Conservation (phyloP, 2,113 vertebrate genomes). For the Hippocampus barbouri region DNA sequence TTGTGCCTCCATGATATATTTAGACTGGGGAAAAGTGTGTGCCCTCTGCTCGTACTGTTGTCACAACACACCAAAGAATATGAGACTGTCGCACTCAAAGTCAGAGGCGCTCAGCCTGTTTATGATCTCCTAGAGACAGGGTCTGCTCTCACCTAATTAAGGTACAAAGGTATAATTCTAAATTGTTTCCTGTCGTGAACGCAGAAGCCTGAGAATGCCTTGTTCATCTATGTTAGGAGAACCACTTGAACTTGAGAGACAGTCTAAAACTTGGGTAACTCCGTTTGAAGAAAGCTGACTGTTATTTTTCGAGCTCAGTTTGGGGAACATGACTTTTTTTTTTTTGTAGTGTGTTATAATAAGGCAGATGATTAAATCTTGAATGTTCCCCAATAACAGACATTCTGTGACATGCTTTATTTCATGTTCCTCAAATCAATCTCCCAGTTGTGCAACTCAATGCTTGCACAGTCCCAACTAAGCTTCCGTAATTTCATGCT, state of each 20-base stretch:
- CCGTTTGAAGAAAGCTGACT: neutral
- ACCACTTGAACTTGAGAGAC: neutral
- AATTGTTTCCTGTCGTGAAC: neutral
- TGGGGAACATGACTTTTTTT: neutral
- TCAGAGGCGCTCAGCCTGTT: conserved; percentile 9
- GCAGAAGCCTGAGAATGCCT: neutral
- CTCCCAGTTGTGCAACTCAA: conserved; percentile 26
- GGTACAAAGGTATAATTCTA: neutral
- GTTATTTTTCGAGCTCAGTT: neutral
- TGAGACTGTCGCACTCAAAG: neutral
- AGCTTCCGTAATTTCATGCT: neutral
- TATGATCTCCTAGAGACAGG: neutral
- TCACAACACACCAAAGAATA: neutral
- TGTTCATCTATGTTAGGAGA: neutral
- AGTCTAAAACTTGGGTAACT: neutral
- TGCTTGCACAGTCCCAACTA: conserved; percentile 14
- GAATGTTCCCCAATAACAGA: conserved; percentile 6
- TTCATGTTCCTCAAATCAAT: conserved; percentile 40
- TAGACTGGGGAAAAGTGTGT: neutral
- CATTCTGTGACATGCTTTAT: conserved; percentile 1
- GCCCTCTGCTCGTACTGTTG: neutral
- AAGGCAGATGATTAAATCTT: conserved; percentile 10
- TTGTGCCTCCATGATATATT: neutral
- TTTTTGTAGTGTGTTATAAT: neutral
- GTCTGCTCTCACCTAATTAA: neutral